Evolutionary conservation across 2,888 invertebrate species (phyloP).

Genomic region (Lasioglossum marginatum): DNA sequence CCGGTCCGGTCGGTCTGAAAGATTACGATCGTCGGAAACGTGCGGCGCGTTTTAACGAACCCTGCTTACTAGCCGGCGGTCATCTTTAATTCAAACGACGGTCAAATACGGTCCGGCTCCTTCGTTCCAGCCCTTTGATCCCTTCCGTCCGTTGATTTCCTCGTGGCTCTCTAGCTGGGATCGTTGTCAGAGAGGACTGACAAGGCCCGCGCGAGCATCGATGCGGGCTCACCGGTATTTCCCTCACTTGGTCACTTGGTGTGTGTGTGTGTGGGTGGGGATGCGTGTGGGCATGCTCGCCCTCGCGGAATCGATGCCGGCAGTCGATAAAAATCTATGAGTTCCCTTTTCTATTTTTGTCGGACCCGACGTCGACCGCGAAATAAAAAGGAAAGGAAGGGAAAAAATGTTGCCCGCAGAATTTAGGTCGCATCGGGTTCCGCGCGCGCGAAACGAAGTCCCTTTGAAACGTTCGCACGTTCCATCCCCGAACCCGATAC

Average conservation of each 20-base stretch:
- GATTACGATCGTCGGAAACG: conserved; percentile 46
- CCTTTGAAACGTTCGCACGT: conserved; percentile 48
- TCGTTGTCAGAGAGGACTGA: conserved; percentile 25
- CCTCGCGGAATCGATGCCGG: conserved; percentile 35
- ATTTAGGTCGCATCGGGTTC: conserved; percentile 48
- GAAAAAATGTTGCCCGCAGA: conserved; percentile 3
- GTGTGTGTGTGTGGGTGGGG: background rate
- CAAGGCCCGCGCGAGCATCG: background rate
- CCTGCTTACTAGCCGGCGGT: conserved; percentile 11
- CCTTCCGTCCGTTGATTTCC: conserved; percentile 52
- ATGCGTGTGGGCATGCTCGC: background rate
- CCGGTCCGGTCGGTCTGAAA: background rate
- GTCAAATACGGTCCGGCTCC: conserved; percentile 59
- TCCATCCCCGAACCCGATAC: conserved; percentile 41
- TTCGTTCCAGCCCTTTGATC: conserved; percentile 56
- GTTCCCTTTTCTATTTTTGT: conserved; percentile 11
- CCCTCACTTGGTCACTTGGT: background rate
- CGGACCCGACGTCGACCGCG: background rate
- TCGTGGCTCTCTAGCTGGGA: conserved; percentile 14
- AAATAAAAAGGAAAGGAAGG: background rate
- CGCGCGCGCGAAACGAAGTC: conserved; percentile 36
- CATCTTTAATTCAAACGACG: conserved; percentile 65
- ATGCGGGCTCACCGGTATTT: conserved; percentile 28
- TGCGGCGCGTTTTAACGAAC: conserved; percentile 43
- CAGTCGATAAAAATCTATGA: conserved; percentile 52